A percentile compares a stretch with the other conserved stretches of the same genome.
Evolutionary conservation across 37 sponge, comb jelly and placozoan genomes (phyloP).

Genomic region (Mnemiopsis leidyi): DNA sequence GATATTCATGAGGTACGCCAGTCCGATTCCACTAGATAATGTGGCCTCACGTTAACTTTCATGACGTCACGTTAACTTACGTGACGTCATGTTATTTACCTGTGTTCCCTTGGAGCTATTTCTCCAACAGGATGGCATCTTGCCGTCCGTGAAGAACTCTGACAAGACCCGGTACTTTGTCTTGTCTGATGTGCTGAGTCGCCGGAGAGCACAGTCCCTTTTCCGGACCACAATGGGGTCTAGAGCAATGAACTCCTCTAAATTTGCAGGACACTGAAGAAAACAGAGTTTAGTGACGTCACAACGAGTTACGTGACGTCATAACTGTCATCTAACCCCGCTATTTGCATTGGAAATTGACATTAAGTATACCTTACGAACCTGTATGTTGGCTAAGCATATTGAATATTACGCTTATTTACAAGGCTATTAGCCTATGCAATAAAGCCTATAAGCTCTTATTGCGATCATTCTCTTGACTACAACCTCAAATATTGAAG

Average conservation of each 20-base stretch:
- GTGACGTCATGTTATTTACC: not conserved
- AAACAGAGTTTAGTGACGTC: not conserved
- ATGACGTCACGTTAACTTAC: not conserved
- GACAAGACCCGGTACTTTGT: not conserved
- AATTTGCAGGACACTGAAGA: slow-evolving; percentile 24
- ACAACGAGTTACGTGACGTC: not conserved
- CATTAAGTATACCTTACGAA: no score
- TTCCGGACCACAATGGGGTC: slow-evolving; percentile 31
- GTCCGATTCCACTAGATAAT: not conserved
- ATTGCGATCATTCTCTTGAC: not conserved
- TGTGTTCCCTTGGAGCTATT: not conserved
- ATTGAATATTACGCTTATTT: no score
- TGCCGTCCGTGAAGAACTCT: slow-evolving; percentile 57
- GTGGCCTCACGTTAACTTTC: not conserved
- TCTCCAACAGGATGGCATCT: slow-evolving; percentile 63
- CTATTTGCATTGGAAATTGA: no score
- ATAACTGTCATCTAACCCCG: no score
- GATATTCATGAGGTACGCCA: no score
- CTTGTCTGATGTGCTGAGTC: not conserved
- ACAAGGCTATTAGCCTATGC: no score
- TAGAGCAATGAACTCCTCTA: not conserved
- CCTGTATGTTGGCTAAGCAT: no score
- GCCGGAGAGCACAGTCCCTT: not conserved
- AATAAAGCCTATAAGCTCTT: no score
- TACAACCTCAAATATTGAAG: not conserved